Evolutionary conservation across 2,113 vertebrate genomes (phyloP).

Genomic region (Passer montanus): DNA sequence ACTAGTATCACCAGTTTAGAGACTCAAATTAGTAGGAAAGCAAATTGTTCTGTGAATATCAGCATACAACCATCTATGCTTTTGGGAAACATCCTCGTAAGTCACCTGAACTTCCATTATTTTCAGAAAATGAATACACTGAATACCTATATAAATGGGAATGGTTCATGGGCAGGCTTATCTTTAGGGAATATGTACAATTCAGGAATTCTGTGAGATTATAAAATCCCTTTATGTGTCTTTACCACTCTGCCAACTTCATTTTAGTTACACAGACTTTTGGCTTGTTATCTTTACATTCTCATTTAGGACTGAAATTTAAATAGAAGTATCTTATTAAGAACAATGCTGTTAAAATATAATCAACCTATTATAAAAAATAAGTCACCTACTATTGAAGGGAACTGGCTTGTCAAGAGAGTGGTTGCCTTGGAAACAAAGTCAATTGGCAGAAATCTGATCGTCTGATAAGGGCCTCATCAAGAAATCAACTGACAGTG

Average conservation of each 20-base stretch:
- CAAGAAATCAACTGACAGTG: conserved; percentile 48
- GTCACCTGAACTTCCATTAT: not conserved
- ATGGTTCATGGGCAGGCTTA: not conserved
- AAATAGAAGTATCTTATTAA: not conserved
- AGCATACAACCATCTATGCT: not conserved
- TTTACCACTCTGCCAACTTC: not conserved
- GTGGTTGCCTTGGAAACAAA: conserved; percentile 61
- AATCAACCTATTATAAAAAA: conserved; percentile 45
- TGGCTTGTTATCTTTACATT: not conserved
- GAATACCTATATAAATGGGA: not conserved
- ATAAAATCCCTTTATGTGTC: not conserved
- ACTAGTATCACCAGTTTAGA: not conserved
- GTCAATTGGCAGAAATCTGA: conserved; percentile 54
- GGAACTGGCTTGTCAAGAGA: conserved; percentile 48
- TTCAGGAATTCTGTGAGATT: not conserved
- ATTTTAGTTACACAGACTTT: not conserved
- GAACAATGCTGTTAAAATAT: conserved; percentile 36
- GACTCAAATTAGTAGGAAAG: not conserved
- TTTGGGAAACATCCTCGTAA: not conserved
- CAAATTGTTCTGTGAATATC: not conserved
- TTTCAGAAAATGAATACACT: not conserved
- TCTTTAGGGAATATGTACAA: not conserved
- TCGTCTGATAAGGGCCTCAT: conserved; percentile 36
- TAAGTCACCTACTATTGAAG: conserved; percentile 46
- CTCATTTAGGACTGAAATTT: not conserved